These are phyloP conservation scores for Caenorhabditis sp. DNA, from an alignment of 2,888 invertebrate species.

Conservation along the genomic window DNA sequence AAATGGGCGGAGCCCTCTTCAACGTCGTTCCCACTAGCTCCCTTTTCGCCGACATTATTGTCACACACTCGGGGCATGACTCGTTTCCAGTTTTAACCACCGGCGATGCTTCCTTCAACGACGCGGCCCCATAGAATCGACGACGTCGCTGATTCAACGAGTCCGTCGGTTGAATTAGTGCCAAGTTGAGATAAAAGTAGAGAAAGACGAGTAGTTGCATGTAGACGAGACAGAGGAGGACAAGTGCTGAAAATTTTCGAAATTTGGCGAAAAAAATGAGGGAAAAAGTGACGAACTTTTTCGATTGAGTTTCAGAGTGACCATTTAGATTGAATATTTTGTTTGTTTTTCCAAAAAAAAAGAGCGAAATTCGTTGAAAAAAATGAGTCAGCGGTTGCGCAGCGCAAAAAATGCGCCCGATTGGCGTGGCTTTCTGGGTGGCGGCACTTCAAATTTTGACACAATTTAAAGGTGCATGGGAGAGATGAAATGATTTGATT, in stretches of 20 bases:
- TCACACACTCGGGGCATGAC: conserved; percentile 23
- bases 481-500: too few species aligned
- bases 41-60: not conserved
- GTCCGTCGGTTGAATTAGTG: not conserved
- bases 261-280: not conserved
- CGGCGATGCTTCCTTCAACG: not conserved
- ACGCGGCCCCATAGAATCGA: conserved; percentile 13
- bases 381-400: not conserved
- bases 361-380: not conserved
- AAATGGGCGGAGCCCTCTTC: conserved; percentile 45
- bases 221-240: conserved; percentile 26
- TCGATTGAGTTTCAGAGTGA: conserved; percentile 40
- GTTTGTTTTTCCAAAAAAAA: not conserved
- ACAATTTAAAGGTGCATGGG: too few species aligned
- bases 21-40: not conserved
- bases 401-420: not conserved
- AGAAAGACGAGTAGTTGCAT: conserved; percentile 48
- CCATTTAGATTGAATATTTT: conserved; percentile 3
- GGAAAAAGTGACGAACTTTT: conserved; percentile 37
- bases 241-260: conserved; percentile 19
- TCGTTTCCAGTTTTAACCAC: not conserved
- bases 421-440: too few species aligned
- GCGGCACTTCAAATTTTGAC: too few species aligned
- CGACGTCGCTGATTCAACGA: conserved; percentile 31
- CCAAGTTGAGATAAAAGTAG: conserved; percentile 10